Evolutionary conservation across 2,113 vertebrate genomes (phyloP).

Genomic region (Campylomormyrus numenius): DNA sequence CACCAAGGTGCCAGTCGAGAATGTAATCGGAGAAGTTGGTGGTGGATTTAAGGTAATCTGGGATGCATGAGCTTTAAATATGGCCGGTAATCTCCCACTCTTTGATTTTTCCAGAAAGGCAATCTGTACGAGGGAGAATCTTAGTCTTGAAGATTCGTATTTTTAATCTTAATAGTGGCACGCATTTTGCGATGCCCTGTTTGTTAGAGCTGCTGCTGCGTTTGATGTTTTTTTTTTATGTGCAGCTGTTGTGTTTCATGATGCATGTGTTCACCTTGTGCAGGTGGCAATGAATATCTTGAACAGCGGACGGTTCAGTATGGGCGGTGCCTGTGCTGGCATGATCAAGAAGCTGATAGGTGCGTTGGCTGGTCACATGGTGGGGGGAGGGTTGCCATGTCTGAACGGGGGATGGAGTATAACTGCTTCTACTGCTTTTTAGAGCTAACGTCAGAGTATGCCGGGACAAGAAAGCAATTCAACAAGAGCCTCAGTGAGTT

Average conservation of each 20-base stretch:
- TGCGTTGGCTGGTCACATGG: slow-evolving; percentile 40
- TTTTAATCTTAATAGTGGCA: background rate
- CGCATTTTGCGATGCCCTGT: background rate
- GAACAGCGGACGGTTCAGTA: slow-evolving; percentile 88
- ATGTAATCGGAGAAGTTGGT: slow-evolving; percentile 88
- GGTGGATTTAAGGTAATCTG: slow-evolving; percentile 88
- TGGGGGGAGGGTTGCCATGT: background rate
- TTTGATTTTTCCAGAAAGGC: background rate
- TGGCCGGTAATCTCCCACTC: background rate
- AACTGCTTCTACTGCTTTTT: slow-evolving; percentile 1
- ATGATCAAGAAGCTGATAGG: slow-evolving; percentile 90
- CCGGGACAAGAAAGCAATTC: slow-evolving; percentile 88
- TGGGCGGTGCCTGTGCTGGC: slow-evolving; percentile 80
- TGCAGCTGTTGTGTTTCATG: background rate
- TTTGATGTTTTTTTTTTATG: background rate
- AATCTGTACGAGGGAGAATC: background rate
- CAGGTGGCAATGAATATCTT: slow-evolving; percentile 89
- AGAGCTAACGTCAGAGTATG: slow-evolving; percentile 82
- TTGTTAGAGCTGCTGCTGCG: background rate
- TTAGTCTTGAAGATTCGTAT: background rate
- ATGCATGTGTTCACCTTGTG: background rate
- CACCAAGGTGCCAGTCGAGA: slow-evolving; percentile 84
- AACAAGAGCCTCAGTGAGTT: slow-evolving; percentile 83
- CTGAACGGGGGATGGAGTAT: background rate
- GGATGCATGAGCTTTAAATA: background rate